Evolutionary conservation across 2,888 invertebrate genomes (phyloP), one percentile per base, ranked within the genome.

Genomic region (Nomada ferruginata): DNA sequence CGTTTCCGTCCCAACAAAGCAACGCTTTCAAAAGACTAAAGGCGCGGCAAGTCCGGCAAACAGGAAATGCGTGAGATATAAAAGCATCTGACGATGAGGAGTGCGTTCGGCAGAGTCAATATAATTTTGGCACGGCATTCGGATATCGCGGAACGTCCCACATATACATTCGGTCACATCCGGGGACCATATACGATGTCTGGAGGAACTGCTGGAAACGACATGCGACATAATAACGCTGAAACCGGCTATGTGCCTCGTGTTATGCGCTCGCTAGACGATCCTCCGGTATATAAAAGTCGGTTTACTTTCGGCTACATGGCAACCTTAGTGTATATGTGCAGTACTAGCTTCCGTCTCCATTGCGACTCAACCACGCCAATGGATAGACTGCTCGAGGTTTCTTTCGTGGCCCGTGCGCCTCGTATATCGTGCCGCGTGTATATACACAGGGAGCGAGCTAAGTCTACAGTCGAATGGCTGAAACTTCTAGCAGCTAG

Each of bases 61-160:
- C 76, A 71, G 76, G 83, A 86, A 86, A 87, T 59, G 82, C 83
- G 78, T 71, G 77, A 74, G 81, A 82, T 79, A 88, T 84, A 88
- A 88, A 91, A 90, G 88, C 86, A 88, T 87, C 87, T 85, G 90
- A 89, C 88, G 84, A 82, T 83, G 87, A 89, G 88, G 90, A 89
- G 82, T 82, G 87, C 87, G 89, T 90, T 90, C 68, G 63, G n/a
- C 87, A 84, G 89, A 91, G 90, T 92, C 91, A 86, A 92, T 92
- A 91, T 91, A 90, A 92, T 92, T 92, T 92, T 92, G 92, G 92
- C 91, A 92, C 90, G 86, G 86, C 87, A 87, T 90, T 91, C 89
- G 91, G 87, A 91, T 91, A 89, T 87, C 89, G 86, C 83, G 79
- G 87, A 86, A 85, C 85, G 81, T 83, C 79, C 60, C 75, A 76